Conservation (phyloP, 1,140 invertebrate genomes). For the Drosophila mauritiana region DNA sequence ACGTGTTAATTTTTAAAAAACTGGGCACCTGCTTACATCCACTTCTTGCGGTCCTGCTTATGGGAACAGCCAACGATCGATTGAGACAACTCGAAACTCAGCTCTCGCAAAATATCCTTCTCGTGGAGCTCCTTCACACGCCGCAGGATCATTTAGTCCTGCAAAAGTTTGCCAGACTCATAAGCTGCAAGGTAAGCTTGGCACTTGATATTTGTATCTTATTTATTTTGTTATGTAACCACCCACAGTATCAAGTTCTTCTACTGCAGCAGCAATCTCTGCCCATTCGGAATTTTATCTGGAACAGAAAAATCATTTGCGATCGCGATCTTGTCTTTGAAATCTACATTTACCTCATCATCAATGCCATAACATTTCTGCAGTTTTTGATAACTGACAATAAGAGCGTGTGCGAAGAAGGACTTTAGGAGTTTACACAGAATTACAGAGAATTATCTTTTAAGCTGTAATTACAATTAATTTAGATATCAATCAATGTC, state of each 20-base stretch:
- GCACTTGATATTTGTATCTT: no score
- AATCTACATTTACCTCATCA: constrained; percentile 17
- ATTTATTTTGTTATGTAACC: no score
- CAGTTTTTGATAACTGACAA: constrained; percentile 23
- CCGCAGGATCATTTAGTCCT: background rate
- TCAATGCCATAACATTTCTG: constrained; percentile 31
- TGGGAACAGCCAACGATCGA: constrained; percentile 26
- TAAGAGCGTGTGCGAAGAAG: constrained; percentile 10
- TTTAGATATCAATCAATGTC: no score
- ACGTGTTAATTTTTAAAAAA: constrained; percentile 13
- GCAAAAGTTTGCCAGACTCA: constrained; percentile 11
- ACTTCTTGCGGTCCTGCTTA: constrained; percentile 6
- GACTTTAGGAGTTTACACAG: background rate
- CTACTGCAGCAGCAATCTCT: constrained; percentile 10
- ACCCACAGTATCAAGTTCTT: background rate
- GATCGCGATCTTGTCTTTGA: constrained; percentile 24
- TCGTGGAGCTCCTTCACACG: constrained; percentile 14
- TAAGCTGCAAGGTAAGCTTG: constrained; percentile 23
- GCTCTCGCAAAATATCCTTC: constrained; percentile 10
- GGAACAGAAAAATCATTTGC: constrained; percentile 21
- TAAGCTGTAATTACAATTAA: no score
- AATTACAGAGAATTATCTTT: no score
- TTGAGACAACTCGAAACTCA: constrained; percentile 14
- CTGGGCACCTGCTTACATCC: constrained; percentile 19
- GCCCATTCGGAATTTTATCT: constrained; percentile 27